Base-by-base conservation (phyloP, 2,797 vertebrate genomes). In the Sebastes miniatus region DNA sequence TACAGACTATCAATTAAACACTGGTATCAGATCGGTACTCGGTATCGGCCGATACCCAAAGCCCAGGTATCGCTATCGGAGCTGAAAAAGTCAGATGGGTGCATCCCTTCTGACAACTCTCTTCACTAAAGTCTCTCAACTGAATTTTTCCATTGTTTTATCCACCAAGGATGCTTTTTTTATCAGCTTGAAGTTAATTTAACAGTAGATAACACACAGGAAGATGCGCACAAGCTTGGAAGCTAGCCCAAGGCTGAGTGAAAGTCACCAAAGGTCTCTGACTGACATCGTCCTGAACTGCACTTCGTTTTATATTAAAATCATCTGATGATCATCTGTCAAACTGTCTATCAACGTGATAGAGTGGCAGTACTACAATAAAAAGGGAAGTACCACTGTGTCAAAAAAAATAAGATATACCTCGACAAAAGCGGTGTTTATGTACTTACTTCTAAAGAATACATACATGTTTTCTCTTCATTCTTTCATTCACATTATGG, bases 341-440 rank as follows among this genome's bases (percentile, higher is more conserved):
- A 77, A 64, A 77, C 66, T 8, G 79, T 88, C 91, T 68, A 76
- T 93, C 87, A 89, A 79, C 25, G 31, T 22, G 71, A 89, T 47
- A 74, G 69, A 70, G 47, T n/a, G 31, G 32, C 54, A 71, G 76
- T 36, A 79, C n/a, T 22, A 10, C 59, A 25, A 22, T 39, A 24
- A 64, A 56, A 56, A 69, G n/a, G 18, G 27, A 52, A n/a, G 31
- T 50, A 25, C 16, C 20, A 13, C 27, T 56, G 24, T 69, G 16
- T 12, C 9, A 16, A 54, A 16, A 16, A 71, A 76, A 64, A 71
- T 43, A 22, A 56, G 66, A 71, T 12, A 47, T 20, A 61, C 4
- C 13, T 11, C 2, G 11, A 22, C 22, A 36, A 79, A 61, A 36
- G 6, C 39, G 7, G 8, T 31, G 25, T 24, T 72, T 22, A 61